Conservation (phyloP, 2,113 vertebrate genomes). For the Leptodactylus fuscus region DNA sequence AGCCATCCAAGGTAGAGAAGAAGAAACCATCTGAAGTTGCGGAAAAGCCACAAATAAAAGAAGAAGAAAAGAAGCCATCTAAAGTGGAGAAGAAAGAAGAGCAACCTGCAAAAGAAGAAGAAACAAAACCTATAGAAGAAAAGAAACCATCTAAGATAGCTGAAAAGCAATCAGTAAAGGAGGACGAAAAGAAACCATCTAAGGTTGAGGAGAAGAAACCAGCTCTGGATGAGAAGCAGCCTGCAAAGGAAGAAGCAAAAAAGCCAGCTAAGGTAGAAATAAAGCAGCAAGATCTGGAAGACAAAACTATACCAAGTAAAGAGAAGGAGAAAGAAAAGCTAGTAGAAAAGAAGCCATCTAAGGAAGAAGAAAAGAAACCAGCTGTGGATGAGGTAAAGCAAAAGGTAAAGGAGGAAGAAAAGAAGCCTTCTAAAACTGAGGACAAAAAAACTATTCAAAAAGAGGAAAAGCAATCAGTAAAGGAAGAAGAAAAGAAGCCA, state of each 20-base stretch:
- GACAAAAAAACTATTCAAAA: conserved; percentile 49
- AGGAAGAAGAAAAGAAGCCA: conserved; percentile 48
- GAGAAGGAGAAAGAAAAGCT: conserved; percentile 57
- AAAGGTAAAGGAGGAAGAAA: conserved; percentile 43
- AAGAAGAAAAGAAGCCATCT: not conserved
- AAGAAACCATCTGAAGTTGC: conserved; percentile 65
- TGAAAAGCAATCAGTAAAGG: conserved; percentile 52
- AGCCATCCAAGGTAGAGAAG: conserved; percentile 59
- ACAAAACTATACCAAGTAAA: conserved; percentile 67
- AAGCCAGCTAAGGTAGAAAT: conserved; percentile 64
- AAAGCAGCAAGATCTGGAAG: conserved; percentile 45
- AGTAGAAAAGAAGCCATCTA: conserved; percentile 54
- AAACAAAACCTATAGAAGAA: conserved; percentile 43
- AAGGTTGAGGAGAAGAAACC: conserved; percentile 65
- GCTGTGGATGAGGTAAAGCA: not conserved
- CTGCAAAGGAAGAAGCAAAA: conserved; percentile 66
- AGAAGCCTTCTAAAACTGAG: conserved; percentile 16
- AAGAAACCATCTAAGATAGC: conserved; percentile 50
- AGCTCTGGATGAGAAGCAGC: conserved; percentile 66
- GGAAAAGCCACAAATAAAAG: not conserved
- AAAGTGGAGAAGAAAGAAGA: not conserved
- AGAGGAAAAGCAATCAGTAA: conserved; percentile 56
- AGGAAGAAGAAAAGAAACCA: conserved; percentile 38
- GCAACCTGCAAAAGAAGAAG: conserved; percentile 59
- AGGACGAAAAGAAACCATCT: conserved; percentile 34